Conservation (phyloP, 2,113 vertebrate species). For the Peromyscus polionotus region DNA sequence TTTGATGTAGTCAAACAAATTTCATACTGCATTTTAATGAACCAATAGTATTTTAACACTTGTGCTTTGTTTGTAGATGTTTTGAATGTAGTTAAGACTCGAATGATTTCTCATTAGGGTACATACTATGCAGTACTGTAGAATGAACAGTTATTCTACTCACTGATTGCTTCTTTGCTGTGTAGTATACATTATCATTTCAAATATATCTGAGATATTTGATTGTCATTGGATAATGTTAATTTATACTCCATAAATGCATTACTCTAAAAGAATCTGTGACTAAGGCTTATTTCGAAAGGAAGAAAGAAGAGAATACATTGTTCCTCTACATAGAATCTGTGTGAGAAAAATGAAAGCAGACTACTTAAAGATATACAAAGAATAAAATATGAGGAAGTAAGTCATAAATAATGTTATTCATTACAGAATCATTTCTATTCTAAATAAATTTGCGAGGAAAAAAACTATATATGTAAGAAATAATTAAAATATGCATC, state of each 20-base stretch:
- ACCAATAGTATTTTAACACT: not conserved
- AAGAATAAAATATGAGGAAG: not conserved
- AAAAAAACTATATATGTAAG: not conserved
- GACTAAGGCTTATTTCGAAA: not conserved
- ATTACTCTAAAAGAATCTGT: not conserved
- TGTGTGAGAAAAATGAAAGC: constrained; percentile 26
- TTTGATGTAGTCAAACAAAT: not conserved
- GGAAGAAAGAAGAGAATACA: not conserved
- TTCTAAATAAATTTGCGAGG: not conserved
- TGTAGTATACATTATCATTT: not conserved
- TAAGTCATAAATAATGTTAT: not conserved
- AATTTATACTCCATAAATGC: constrained; percentile 1
- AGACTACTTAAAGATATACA: not conserved
- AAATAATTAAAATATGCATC: not conserved
- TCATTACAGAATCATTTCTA: not conserved
- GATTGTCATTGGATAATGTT: not conserved
- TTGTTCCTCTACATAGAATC: not conserved
- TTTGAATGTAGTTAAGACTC: not conserved
- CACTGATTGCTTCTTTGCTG: not conserved
- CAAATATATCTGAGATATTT: constrained; percentile 1
- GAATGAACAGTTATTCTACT: not conserved
- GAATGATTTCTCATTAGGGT: constrained; percentile 37
- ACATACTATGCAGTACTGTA: not conserved
- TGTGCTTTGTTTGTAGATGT: not conserved
- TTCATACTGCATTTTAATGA: not conserved